These are phyloP conservation scores for Acrocephalus arundinaceus DNA, from an alignment of 2,113 vertebrate species.

Conservation along the genomic window DNA sequence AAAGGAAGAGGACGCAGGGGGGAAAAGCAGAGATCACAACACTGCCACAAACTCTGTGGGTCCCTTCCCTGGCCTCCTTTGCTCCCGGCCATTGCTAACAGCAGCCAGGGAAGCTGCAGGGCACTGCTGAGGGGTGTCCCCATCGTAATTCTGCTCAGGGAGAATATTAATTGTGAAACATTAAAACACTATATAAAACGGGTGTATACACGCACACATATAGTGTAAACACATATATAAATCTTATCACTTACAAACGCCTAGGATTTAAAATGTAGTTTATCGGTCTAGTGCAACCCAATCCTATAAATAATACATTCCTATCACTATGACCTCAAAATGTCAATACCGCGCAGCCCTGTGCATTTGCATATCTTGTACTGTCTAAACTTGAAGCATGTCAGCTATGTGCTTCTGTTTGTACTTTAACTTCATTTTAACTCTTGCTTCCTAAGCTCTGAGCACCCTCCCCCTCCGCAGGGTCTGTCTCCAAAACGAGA, in stretches of 20 bases:
- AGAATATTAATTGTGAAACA: neutral
- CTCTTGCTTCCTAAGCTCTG: neutral
- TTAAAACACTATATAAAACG: neutral
- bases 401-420: slow-evolving; percentile 67
- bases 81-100: neutral
- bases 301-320: slow-evolving; percentile 75
- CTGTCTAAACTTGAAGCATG: slow-evolving; percentile 72
- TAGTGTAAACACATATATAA: neutral
- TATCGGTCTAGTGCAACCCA: slow-evolving; percentile 56
- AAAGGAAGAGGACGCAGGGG: neutral
- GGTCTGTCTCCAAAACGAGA: neutral
- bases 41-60: neutral
- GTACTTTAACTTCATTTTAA: slow-evolving; percentile 67
- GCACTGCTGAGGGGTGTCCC: neutral
- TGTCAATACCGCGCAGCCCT: slow-evolving; percentile 64
- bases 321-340: slow-evolving; percentile 75
- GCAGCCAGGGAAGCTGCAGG: neutral
- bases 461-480: neutral
- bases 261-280: slow-evolving; percentile 45
- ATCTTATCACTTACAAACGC: slow-evolving; percentile 11
- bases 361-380: slow-evolving; percentile 54
- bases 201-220: too few relatives aligned
- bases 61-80: neutral
- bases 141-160: accelerated
- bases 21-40: neutral